phyloP scores from a whole-genome alignment of 2,113 vertebrate species.

The Apus apus region DNA sequence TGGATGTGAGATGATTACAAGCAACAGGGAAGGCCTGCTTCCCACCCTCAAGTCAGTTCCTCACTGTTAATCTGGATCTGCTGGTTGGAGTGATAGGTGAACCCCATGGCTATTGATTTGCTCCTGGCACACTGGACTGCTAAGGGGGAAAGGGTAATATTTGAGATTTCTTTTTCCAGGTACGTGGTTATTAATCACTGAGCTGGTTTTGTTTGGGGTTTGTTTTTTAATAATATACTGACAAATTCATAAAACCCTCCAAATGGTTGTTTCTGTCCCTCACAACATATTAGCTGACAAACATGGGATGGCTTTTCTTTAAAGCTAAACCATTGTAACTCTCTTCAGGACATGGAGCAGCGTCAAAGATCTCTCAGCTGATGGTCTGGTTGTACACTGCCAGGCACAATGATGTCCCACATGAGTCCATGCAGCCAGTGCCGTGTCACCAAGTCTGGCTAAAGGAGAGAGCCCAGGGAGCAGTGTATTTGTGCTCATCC shows the following conservation, averaged over 20 bases:
- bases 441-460: not conserved
- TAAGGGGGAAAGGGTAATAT: not conserved
- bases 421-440: not conserved
- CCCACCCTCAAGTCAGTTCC: not conserved
- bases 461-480: not conserved
- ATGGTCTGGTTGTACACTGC: not conserved
- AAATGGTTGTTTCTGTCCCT: not conserved
- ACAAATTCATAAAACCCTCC: not conserved
- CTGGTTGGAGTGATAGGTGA: not conserved
- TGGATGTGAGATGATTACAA: conserved; percentile 56
- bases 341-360: not conserved
- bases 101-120: not conserved
- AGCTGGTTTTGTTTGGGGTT: not conserved
- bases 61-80: not conserved
- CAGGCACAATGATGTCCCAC: not conserved
- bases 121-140: not conserved
- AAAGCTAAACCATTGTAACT: not conserved
- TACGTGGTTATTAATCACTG: not conserved
- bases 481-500: accelerated
- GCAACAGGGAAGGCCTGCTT: conserved; percentile 13
- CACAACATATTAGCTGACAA: not conserved
- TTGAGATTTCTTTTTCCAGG: not conserved
- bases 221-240: not conserved
- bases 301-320: not conserved
- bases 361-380: not conserved